phyloP scores from a whole-genome alignment of 2,113 vertebrate species.

The Rattus norvegicus region GRCr8 NC_086035.1:34003501-34004000 shows the following conservation, averaged over 20 bases:
- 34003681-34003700: background rate
- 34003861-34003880: background rate
- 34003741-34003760: background rate
- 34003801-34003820: background rate
- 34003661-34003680: background rate
- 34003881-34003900: background rate
- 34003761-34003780: background rate
- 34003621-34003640: background rate
- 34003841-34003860: background rate
- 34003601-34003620: too few species aligned
- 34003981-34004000: background rate
- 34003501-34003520: background rate
- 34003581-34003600: accelerated
- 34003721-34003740: background rate
- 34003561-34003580: too few species aligned
- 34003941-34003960: background rate
- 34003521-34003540: background rate
- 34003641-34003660: background rate
- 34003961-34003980: background rate
- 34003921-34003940: background rate
- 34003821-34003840: background rate
- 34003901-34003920: background rate
- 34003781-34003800: background rate
- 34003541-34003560: background rate
- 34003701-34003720: background rate